Percentiles rank a stretch among this genome's conserved stretches.
phyloP scores from a whole-genome alignment of 2,797 vertebrate species.

The Pangasius krempfi region DNA sequence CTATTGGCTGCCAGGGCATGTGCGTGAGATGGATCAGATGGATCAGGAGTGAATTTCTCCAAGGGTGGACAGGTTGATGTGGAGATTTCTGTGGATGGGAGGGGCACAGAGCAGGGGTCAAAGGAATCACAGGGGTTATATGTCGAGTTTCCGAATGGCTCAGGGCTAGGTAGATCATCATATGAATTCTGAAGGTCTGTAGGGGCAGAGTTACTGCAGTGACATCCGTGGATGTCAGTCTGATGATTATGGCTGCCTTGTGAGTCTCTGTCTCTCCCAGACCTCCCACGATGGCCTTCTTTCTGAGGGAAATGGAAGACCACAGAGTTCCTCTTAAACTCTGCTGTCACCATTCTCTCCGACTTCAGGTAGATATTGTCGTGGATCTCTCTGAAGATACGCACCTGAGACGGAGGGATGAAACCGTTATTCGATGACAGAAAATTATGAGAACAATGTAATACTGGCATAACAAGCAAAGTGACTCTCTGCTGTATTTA shows the following conservation, averaged over 20 bases:
- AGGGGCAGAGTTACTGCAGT: slow-evolving; percentile 17
- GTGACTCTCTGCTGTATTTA: slow-evolving; percentile 1
- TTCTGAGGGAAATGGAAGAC: slow-evolving; percentile 52
- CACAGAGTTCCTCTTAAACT: slow-evolving; percentile 62
- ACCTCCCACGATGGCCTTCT: slow-evolving; percentile 39
- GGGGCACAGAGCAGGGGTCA: slow-evolving; percentile 34
- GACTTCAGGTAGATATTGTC: slow-evolving; percentile 78
- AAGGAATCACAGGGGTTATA: slow-evolving; percentile 46
- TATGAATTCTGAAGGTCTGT: slow-evolving; percentile 37
- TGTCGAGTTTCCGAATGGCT: slow-evolving; percentile 33
- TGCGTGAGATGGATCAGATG: slow-evolving; percentile 20
- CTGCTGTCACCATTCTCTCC: slow-evolving; percentile 59
- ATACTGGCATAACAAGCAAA: background rate
- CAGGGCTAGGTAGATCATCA: slow-evolving; percentile 32
- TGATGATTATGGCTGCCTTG: slow-evolving; percentile 47
- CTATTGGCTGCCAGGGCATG: slow-evolving; percentile 35
- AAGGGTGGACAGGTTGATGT: slow-evolving; percentile 9
- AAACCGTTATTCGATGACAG: background rate
- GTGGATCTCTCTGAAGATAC: slow-evolving; percentile 86
- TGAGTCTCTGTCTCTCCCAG: slow-evolving; percentile 44
- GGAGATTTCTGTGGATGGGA: slow-evolving; percentile 29
- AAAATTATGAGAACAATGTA: background rate
- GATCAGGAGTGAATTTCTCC: slow-evolving; percentile 22
- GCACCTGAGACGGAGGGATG: slow-evolving; percentile 67
- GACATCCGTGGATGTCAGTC: slow-evolving; percentile 18